These are phyloP conservation scores for Dinocampus coccinellae DNA, from an alignment of 2,888 invertebrate genomes.

Conservation along the genomic window DNA sequence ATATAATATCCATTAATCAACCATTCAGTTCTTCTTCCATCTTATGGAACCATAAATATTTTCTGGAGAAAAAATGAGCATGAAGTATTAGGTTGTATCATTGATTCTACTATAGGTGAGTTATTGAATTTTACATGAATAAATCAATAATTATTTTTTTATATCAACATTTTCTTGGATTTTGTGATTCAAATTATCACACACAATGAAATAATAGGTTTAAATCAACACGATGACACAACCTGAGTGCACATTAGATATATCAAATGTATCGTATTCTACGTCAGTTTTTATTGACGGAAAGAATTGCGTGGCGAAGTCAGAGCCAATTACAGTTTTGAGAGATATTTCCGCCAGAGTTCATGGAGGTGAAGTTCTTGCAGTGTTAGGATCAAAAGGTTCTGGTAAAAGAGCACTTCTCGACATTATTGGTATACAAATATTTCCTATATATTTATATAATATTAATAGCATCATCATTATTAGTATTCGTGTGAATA, in stretches of 20 bases:
- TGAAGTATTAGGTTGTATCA: neutral
- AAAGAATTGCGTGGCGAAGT: slow-evolving; percentile 58
- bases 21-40: too few relatives aligned
- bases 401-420: slow-evolving; percentile 95
- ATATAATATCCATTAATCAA: too few relatives aligned
- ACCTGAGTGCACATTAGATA: slow-evolving; percentile 87
- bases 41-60: neutral
- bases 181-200: too few relatives aligned
- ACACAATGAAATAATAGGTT: slow-evolving; percentile 9
- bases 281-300: slow-evolving; percentile 62
- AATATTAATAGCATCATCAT: neutral
- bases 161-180: too few relatives aligned
- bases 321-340: slow-evolving; percentile 77
- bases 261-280: slow-evolving; percentile 88
- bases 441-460: neutral
- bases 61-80: too few relatives aligned
- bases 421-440: slow-evolving; percentile 80
- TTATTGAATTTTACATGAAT: too few relatives aligned
- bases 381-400: slow-evolving; percentile 94
- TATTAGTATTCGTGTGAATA: neutral
- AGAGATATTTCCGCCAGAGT: slow-evolving; percentile 94
- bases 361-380: slow-evolving; percentile 93
- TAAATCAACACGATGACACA: slow-evolving; percentile 74
- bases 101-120: too few relatives aligned
- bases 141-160: neutral